Conservation (phyloP, 2,888 invertebrate species). For the Lycia hirtaria region DNA sequence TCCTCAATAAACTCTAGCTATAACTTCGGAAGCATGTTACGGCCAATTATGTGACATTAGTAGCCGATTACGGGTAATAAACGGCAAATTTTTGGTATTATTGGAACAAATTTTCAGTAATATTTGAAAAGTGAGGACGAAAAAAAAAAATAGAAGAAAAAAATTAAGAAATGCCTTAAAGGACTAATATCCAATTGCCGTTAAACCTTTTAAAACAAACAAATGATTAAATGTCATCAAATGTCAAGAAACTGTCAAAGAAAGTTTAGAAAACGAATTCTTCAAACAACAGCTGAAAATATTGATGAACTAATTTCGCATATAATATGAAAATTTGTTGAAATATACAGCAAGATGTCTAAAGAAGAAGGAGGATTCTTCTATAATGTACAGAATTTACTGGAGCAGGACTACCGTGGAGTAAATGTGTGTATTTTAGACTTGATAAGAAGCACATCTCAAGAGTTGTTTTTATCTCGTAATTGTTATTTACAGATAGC, state of each 20-base stretch:
- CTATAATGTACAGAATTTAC: slow-evolving; percentile 62
- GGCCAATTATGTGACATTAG: no score
- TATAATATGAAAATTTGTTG: slow-evolving; percentile 61
- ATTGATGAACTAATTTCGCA: slow-evolving; percentile 66
- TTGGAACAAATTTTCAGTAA: no score
- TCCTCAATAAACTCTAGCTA: no score
- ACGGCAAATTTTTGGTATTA: no score
- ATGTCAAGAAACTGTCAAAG: slow-evolving; percentile 15
- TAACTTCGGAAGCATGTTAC: no score
- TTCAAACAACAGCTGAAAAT: slow-evolving; percentile 61
- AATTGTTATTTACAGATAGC: slow-evolving; percentile 78
- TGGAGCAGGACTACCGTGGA: slow-evolving; percentile 78
- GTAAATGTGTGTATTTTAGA: slow-evolving; percentile 71
- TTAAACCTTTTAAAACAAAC: not conserved
- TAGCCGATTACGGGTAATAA: no score
- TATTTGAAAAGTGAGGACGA: no score
- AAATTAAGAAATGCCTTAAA: no score
- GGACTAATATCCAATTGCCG: no score
- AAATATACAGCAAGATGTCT: slow-evolving; percentile 61
- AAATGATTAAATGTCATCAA: not conserved
- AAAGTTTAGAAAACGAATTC: slow-evolving; percentile 49
- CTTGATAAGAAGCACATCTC: not conserved
- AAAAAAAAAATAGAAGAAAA: no score
- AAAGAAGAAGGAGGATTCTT: slow-evolving; percentile 64
- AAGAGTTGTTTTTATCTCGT: slow-evolving; percentile 38